These are phyloP conservation scores for Onychomys arenicola DNA, from an alignment of 2,797 vertebrate genomes.

Conservation along the genomic window DNA sequence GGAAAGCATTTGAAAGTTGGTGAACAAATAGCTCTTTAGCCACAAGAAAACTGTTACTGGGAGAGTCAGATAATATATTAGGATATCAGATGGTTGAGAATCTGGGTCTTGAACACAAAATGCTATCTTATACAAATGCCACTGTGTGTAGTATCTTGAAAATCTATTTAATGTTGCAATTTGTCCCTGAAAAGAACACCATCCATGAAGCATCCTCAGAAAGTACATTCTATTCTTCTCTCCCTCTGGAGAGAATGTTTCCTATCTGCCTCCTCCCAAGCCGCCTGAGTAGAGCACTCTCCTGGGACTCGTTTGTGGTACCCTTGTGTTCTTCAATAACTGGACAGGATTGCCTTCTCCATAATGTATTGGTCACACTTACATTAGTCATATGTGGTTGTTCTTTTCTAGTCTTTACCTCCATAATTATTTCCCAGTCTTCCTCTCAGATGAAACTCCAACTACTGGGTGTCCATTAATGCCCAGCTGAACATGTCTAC, in stretches of 20 bases:
- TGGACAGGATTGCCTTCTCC: background rate
- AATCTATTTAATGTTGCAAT: constrained; percentile 9
- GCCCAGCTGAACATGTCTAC: background rate
- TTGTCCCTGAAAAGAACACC: background rate
- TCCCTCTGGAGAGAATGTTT: background rate
- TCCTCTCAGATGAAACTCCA: constrained; percentile 1
- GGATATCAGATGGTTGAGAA: background rate
- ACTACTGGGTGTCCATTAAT: background rate
- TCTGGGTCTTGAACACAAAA: background rate
- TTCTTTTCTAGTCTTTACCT: background rate
- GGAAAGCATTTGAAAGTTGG: background rate
- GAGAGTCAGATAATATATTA: background rate
- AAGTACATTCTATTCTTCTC: background rate
- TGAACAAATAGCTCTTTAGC: background rate
- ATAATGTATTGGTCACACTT: background rate
- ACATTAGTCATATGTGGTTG: background rate
- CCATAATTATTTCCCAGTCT: background rate
- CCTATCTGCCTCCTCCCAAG: background rate
- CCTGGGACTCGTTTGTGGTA: background rate
- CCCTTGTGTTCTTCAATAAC: constrained; percentile 59
- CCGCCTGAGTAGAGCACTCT: background rate
- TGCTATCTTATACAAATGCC: background rate
- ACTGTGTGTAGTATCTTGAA: constrained; percentile 16
- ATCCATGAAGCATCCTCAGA: background rate
- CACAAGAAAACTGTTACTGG: background rate